Base-by-base conservation (phyloP, 2,113 vertebrate genomes). In the Indri indri region DNA sequence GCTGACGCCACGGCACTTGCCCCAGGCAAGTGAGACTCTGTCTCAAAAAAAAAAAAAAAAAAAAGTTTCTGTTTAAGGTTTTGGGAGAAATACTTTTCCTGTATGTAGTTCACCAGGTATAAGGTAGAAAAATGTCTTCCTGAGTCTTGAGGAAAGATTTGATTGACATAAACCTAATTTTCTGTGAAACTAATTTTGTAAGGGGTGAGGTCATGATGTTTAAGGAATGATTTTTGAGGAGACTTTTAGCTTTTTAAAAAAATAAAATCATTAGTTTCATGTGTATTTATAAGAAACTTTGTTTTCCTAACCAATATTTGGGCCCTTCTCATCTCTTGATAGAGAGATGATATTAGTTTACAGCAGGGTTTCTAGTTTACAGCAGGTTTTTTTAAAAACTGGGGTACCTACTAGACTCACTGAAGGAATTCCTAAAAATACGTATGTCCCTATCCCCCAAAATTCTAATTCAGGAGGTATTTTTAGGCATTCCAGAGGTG, bases 381-480 rank as follows among this genome's bases (percentile, higher is more conserved):
- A 71, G n/a, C 27, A 82, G 40, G 5, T 8, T 25, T 84, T 59
- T 80, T 86, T 23, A 30, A 30, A 79, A 45, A 45, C 25, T n/a
- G 30, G 50, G 9, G 5, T 79, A 88, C 34, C 66, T 22, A 42
- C 32, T 90, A 50, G 37, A 93, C 57, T 96, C 52, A 88, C 27
- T 47, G 45, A 90, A 88, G 30, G 47, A 83, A 88, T 90, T 96
- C 47, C 23, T 96, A 80, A 88, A 96, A 84, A 73, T 74, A 30
- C 1, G 0, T 79, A 79, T 27, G 30, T n/a, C 23, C 18, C 37
- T 1, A 30, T 27, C 22, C 59, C 30, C 54, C 63, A 22, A 91
- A 80, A 50, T 85, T 92, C 34, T 92, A 91, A 76, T 50, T 80
- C 42, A 54, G 1, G 34, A 79, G 54, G 32, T 92, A 47, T 89